phyloP scores from a whole-genome alignment of 2,113 vertebrate genomes.

The Campylorhamphus procurvoides region DNA sequence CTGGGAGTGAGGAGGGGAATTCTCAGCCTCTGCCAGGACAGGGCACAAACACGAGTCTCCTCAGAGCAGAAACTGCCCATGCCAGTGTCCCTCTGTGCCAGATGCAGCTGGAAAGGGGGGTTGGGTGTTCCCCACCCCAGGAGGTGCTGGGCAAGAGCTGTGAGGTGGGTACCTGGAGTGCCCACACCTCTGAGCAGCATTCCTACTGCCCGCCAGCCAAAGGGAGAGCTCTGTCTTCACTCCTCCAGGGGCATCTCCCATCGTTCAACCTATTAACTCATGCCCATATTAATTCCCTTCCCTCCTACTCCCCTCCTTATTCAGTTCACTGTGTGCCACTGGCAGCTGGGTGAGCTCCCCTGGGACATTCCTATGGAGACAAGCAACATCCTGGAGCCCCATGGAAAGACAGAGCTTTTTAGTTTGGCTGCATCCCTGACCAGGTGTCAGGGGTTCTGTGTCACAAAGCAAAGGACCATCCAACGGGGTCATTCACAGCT shows the following conservation, averaged over 20 bases:
- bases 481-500: background rate
- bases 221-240: background rate
- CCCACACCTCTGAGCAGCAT: background rate
- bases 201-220: accelerated
- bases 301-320: background rate
- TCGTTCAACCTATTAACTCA: background rate
- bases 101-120: no score
- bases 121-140: no score
- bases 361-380: accelerated
- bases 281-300: background rate
- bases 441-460: background rate
- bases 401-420: background rate
- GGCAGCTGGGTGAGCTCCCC: background rate
- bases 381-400: background rate
- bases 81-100: accelerated
- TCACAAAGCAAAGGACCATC: background rate
- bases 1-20: background rate
- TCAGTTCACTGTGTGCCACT: background rate
- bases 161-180: no score
- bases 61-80: background rate
- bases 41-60: accelerated
- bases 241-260: background rate
- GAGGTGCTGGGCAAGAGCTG: background rate
- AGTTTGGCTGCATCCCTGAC: background rate
- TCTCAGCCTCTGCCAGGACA: background rate